phyloP scores from a whole-genome alignment of 2,113 vertebrate species.

The Sclerurus mexicanus region DNA sequence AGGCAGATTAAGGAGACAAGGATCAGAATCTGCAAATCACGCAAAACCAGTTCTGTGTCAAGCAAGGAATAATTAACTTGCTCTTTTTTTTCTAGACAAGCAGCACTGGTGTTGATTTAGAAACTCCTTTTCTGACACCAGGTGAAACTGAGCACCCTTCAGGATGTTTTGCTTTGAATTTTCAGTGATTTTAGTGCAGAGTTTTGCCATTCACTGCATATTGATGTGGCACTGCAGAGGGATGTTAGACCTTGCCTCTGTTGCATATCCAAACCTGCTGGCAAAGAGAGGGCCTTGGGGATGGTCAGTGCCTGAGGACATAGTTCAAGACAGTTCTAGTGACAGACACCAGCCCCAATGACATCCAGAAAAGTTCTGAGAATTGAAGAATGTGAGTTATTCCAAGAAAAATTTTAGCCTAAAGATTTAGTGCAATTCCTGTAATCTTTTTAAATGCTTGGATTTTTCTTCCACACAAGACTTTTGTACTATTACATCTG shows the following conservation, averaged over 20 bases:
- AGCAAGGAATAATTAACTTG: conserved; percentile 24
- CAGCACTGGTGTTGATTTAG: neutral
- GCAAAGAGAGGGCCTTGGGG: neutral
- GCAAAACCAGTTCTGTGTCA: conserved; percentile 58
- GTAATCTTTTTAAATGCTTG: neutral
- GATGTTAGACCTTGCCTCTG: neutral
- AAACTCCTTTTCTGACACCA: neutral
- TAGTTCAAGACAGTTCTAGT: neutral
- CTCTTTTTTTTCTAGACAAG: conserved; percentile 1
- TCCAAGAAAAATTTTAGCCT: neutral
- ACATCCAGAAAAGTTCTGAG: neutral
- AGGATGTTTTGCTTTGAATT: neutral
- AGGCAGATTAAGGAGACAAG: conserved; percentile 45
- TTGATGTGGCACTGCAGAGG: neutral
- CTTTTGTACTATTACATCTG: neutral
- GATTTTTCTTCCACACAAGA: neutral
- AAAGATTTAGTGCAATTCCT: neutral
- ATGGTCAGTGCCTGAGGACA: neutral
- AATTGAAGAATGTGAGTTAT: neutral
- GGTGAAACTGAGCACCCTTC: neutral
- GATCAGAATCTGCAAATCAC: conserved; percentile 49
- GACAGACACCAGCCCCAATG: accelerated
- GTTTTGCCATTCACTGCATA: neutral
- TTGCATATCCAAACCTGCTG: neutral
- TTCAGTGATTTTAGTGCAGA: neutral